Evolutionary conservation across 2,888 invertebrate genomes (phyloP).

Genomic region (Dusona sp.): DNA sequence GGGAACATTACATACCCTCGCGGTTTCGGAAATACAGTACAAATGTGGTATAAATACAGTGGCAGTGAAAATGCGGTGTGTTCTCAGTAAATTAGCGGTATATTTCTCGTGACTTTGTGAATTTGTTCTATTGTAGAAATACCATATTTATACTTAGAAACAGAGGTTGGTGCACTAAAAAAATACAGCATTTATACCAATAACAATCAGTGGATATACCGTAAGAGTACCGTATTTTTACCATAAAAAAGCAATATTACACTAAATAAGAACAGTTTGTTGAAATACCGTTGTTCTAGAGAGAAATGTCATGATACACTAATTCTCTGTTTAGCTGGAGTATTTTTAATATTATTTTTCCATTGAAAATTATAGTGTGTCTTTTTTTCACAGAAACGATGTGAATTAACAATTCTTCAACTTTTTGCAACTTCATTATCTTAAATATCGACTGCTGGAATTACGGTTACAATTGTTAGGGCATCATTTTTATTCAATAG

Average conservation of each 20-base stretch:
- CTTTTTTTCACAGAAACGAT: too few species aligned
- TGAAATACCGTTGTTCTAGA: slow-evolving; percentile 18
- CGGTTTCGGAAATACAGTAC: slow-evolving; percentile 14
- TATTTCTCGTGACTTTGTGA: slow-evolving; percentile 21
- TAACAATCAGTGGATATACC: slow-evolving; percentile 25
- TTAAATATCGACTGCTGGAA: too few species aligned
- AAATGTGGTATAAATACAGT: slow-evolving; percentile 19
- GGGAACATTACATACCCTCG: too few species aligned
- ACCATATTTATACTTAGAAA: slow-evolving; percentile 15
- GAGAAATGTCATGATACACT: slow-evolving; percentile 16
- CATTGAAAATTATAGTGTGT: slow-evolving; percentile 12
- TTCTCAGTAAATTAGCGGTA: slow-evolving; percentile 18
- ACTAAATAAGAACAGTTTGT: slow-evolving; percentile 18
- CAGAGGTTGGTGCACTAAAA: slow-evolving; percentile 15
- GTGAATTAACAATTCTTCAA: too few species aligned
- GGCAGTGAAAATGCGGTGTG: slow-evolving; percentile 2
- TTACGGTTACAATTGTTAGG: too few species aligned
- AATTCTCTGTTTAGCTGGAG: slow-evolving; percentile 1
- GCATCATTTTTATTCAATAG: too few species aligned
- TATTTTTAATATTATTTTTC: slow-evolving; percentile 16
- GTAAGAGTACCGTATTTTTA: slow-evolving; percentile 16
- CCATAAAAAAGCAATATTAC: slow-evolving; percentile 13
- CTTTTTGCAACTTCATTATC: too few species aligned
- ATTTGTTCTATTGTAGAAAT: slow-evolving; percentile 5
- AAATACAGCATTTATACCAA: slow-evolving; percentile 18